Evolutionary conservation across 1,140 invertebrate species (phyloP), one percentile per base, ranked within the genome.

Genomic region (Batillaria attramentaria): DNA sequence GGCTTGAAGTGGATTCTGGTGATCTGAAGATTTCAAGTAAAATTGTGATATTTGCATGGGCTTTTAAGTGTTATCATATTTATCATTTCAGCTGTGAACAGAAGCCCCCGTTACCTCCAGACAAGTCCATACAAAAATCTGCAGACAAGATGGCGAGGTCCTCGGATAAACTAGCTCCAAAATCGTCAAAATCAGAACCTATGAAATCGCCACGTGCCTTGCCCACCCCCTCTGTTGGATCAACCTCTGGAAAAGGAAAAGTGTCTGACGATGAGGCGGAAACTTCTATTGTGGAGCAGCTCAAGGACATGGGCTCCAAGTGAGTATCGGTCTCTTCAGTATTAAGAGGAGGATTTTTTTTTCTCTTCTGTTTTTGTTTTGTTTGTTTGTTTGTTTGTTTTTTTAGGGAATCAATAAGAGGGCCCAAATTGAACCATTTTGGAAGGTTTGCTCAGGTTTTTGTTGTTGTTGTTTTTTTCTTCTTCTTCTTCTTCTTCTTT

Each of bases 251-350:
- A 3, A n/a, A 20, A 24, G n/a, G 69, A 4, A 35, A 68, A 3
- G 24, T 6, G 18, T 35, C 24, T 13, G 50, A 72, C 10, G 39
- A 20, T 3, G 31, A 18, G 39, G 80, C 82, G 75, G 86, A 86
- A 66, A 83, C 81, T 28, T 83, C 87, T 24, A 85, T 89, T 80
- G 79, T 89, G 69, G 87, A 89, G 69, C 84, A 87, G 77, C 82
- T 89, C 3, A 88, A 87, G 75, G 81, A 85, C 72, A 88, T 89
- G 81, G 86, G 85, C 46, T 82, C 84, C 24, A 89, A 81, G 88
- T 89, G 69, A 86, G 85, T 81, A 28, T 8, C 16, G 24, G 57
- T 62, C 8, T n/a, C 8, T 62, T 62, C 10, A 24, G 46, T 10
- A 50, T 10, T 13, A 50, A 50, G 24, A 50, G 24, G 24, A 50